Percentiles rank a stretch among this genome's conserved stretches.
Conservation (phyloP, 1,140 invertebrate species). For the Bicyclus anynana region DNA sequence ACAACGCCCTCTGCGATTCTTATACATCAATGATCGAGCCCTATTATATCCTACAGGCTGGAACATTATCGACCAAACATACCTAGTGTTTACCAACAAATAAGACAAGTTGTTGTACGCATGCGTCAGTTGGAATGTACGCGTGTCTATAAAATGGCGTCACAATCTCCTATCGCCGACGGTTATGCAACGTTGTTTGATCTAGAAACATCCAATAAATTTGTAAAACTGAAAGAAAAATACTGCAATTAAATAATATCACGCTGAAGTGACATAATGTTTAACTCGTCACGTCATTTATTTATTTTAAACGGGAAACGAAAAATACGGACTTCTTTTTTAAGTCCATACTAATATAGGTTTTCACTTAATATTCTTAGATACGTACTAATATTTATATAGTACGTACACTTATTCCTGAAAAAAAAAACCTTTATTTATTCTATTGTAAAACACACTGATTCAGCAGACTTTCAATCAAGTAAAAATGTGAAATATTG, state of each 20-base stretch:
- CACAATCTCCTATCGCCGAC: constrained; percentile 32
- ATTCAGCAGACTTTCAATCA: too few relatives aligned
- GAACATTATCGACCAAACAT: constrained; percentile 60
- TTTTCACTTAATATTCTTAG: too few relatives aligned
- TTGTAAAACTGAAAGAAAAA: constrained; percentile 25
- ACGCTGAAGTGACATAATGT: neutral
- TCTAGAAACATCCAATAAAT: constrained; percentile 45
- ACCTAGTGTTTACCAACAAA: constrained; percentile 64
- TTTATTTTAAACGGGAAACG: too few relatives aligned
- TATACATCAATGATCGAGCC: neutral
- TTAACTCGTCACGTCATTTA: constrained; percentile 9
- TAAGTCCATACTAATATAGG: too few relatives aligned
- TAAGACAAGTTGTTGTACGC: constrained; percentile 35
- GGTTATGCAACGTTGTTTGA: constrained; percentile 54
- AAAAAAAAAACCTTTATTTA: too few relatives aligned
- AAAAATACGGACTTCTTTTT: too few relatives aligned
- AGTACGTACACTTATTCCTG: too few relatives aligned
- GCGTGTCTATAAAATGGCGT: constrained; percentile 55
- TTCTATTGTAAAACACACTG: too few relatives aligned
- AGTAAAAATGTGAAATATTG: too few relatives aligned
- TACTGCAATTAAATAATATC: constrained; percentile 14
- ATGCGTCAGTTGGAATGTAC: constrained; percentile 41
- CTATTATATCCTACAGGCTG: constrained; percentile 19
- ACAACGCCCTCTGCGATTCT: constrained; percentile 3
- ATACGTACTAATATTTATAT: too few relatives aligned